Conservation (phyloP, 2,888 invertebrate genomes). For the Luperina testacea region DNA sequence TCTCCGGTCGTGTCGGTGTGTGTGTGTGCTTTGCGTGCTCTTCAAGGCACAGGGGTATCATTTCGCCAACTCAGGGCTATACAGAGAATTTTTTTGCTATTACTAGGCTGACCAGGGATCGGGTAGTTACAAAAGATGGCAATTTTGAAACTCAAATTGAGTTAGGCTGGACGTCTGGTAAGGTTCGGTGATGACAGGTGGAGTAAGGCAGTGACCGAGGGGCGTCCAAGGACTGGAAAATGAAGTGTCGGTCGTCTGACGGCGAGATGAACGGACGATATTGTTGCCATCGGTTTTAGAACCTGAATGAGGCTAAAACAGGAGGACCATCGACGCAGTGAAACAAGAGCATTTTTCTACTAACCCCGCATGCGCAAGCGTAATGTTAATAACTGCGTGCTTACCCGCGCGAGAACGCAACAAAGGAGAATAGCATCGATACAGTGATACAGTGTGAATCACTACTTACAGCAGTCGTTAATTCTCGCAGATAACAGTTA, state of each 20-base stretch:
- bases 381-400: conserved; percentile 6
- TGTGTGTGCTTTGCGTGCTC: too few relatives aligned
- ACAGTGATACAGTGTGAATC: conserved; percentile 38
- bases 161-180: neutral
- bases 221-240: too few relatives aligned
- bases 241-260: neutral
- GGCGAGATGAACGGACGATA: neutral
- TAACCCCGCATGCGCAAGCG: neutral
- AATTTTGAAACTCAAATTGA: neutral
- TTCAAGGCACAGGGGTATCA: too few relatives aligned
- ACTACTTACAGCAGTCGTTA: conserved; percentile 54
- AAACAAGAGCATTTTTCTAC: too few relatives aligned
- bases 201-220: neutral
- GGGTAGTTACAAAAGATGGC: neutral
- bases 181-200: neutral
- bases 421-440: conserved; percentile 41
- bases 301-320: too few relatives aligned
- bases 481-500: conserved; percentile 59
- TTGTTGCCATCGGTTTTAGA: neutral
- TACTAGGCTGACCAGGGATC: too few relatives aligned
- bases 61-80: neutral
- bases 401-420: conserved; percentile 38
- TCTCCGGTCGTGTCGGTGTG: too few relatives aligned
- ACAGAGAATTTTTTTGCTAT: too few relatives aligned
- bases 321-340: neutral